These are phyloP conservation scores for Pollenia griseotomentosa DNA, from an alignment of 2,888 invertebrate species.

Conservation along the genomic window DNA sequence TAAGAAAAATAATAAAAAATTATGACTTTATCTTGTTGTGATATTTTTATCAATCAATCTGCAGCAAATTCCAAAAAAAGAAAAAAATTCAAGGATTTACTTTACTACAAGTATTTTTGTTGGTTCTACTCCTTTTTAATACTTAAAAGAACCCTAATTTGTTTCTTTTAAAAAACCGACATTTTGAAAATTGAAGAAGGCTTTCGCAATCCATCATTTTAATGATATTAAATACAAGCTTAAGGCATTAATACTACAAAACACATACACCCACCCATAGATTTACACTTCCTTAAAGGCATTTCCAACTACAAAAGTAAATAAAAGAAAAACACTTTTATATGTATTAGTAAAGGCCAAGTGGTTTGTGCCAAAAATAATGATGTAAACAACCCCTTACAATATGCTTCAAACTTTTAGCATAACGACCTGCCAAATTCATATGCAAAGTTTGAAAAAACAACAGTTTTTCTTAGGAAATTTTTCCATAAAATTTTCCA, in stretches of 20 bases:
- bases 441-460: conserved; percentile 68
- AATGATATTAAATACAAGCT: conserved; percentile 71
- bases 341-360: conserved; percentile 58
- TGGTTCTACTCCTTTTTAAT: conserved; percentile 28
- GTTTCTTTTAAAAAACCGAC: conserved; percentile 60
- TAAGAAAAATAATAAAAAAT: conserved; percentile 47
- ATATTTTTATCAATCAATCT: conserved; percentile 74
- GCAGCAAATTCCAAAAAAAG: conserved; percentile 36
- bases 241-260: conserved; percentile 48
- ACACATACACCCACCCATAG: background rate
- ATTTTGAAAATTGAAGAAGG: conserved; percentile 72
- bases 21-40: conserved; percentile 73
- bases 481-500: conserved; percentile 38
- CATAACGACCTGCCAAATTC: conserved; percentile 72
- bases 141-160: conserved; percentile 66
- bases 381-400: conserved; percentile 71
- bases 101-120: conserved; percentile 15
- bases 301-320: conserved; percentile 10
- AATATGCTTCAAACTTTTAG: conserved; percentile 63
- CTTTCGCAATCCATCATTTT: conserved; percentile 75
- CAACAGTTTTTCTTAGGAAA: conserved; percentile 64
- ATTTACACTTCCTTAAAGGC: conserved; percentile 29
- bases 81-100: conserved; percentile 42
- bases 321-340: background rate
- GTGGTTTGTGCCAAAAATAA: conserved; percentile 64